phyloP scores from a whole-genome alignment of 2,888 invertebrate genomes.

The Dastarcus helophoroides region DNA sequence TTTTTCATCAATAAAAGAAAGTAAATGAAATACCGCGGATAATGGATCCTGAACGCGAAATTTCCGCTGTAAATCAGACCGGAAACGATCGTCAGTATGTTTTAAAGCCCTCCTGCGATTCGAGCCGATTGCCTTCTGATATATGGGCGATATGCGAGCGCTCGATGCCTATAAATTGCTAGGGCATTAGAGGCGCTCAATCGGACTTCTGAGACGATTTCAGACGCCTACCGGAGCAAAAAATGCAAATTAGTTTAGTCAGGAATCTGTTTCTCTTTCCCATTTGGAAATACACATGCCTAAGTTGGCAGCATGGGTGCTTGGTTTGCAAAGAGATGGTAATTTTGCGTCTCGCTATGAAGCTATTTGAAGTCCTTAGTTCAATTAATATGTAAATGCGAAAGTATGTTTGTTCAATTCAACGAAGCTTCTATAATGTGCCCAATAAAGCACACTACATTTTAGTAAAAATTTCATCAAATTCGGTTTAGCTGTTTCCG shows the following conservation, averaged over 20 bases:
- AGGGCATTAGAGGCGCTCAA: conserved; percentile 32
- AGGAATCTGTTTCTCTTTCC: conserved; percentile 8
- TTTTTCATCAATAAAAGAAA: too few species aligned
- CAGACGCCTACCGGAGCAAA: conserved; percentile 14
- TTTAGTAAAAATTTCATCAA: too few species aligned
- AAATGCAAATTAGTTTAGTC: conserved; percentile 16
- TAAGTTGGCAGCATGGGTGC: too few species aligned
- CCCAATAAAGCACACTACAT: too few species aligned
- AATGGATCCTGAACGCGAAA: not conserved
- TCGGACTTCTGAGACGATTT: conserved; percentile 21
- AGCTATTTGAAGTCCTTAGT: too few species aligned
- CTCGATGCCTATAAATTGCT: conserved; percentile 36
- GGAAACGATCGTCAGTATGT: conserved; percentile 31
- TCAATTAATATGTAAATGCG: too few species aligned
- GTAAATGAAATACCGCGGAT: too few species aligned
- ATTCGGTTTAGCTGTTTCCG: too few species aligned
- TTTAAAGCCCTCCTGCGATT: conserved; percentile 37
- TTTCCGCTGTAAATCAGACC: conserved; percentile 1
- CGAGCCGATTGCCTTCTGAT: conserved; percentile 37
- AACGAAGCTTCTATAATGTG: too few species aligned
- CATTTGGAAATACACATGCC: conserved; percentile 1
- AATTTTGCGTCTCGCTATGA: too few species aligned
- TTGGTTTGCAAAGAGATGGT: too few species aligned
- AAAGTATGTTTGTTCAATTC: too few species aligned
- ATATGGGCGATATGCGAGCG: conserved; percentile 36